Base-by-base conservation (phyloP, 1,140 invertebrate genomes). In the Lordiphosa collinella region DNA sequence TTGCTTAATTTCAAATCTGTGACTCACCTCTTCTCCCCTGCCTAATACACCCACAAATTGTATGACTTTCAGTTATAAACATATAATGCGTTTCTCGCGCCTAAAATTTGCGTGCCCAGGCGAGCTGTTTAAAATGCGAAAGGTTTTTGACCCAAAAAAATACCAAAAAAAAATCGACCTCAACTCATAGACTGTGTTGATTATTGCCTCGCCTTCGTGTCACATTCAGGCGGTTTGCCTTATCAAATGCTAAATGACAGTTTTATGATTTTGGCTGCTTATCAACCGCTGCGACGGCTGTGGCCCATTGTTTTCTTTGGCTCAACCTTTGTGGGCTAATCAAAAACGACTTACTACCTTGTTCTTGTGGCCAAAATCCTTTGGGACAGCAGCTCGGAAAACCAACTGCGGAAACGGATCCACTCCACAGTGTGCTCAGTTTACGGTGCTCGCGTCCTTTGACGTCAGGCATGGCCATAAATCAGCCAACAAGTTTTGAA, bases 401-500 rank as follows among this genome's bases (percentile, higher is more conserved):
- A 53, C 22, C 22, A 40, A 40, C 12, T 8, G 14, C 43, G 56
- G 66, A 73, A 70, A 57, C 61, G 70, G 66, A 72, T 54, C 49
- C 52, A 37, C 56, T 36, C 32, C 34, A 32, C 34, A 44, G 62
- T 34, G 57, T 62, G 63, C 75, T 78, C 75, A 51, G 69, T 14
- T 78, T 79, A 78, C 74, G 46, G 18, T 7, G 32, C 12, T 38
- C 35, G 57, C 49, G 40, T 66, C 62, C 62, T 66, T 66, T 66
- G 58, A 37, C 48, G 59, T 25, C 58, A 35, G 34, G 13, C 35
- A 13, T 64, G 54, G 61, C 66, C 60, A 80, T 80, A 80, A 80
- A 80, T 80, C 78, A 80, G 75, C 66, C 10, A 58, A 43, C 66
- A 67, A 82, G 36, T 84, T 80, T 75, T 80, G 76, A 80, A 66